Evolutionary conservation across 2,797 vertebrate species (phyloP).

Genomic region (Gymnothorax javanicus): DNA sequence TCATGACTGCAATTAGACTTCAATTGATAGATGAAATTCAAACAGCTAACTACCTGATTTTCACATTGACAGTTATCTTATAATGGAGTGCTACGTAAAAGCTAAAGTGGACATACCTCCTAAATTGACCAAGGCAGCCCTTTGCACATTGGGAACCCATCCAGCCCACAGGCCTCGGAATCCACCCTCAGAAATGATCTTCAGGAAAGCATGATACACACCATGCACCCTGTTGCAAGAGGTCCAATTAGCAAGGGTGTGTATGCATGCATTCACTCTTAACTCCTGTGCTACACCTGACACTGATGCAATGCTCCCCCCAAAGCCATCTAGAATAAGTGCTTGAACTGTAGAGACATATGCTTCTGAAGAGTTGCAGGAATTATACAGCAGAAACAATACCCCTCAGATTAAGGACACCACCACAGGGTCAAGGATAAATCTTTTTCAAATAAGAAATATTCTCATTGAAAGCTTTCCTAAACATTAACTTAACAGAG

Average conservation of each 20-base stretch:
- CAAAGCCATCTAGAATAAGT: no score
- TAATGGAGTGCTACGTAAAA: background rate
- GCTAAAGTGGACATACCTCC: constrained; percentile 67
- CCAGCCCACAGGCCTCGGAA: constrained; percentile 82
- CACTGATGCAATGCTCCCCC: background rate
- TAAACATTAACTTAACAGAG: no score
- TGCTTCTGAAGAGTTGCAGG: no score
- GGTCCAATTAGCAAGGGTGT: background rate
- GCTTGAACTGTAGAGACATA: no score
- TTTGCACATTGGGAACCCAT: constrained; percentile 83
- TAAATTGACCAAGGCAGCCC: constrained; percentile 83
- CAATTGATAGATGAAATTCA: background rate
- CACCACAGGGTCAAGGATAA: no score
- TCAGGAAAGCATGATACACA: constrained; percentile 77
- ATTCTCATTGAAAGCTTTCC: no score
- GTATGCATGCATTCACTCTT: background rate
- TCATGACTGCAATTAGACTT: background rate
- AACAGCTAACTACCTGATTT: background rate
- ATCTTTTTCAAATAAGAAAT: no score
- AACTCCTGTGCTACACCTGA: background rate
- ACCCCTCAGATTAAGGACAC: no score
- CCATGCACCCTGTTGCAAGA: constrained; percentile 69
- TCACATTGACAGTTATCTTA: background rate
- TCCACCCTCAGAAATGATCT: constrained; percentile 80
- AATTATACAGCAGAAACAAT: no score